phyloP scores from a whole-genome alignment of 2,888 invertebrate species.

The Thereva nobilitata region DNA sequence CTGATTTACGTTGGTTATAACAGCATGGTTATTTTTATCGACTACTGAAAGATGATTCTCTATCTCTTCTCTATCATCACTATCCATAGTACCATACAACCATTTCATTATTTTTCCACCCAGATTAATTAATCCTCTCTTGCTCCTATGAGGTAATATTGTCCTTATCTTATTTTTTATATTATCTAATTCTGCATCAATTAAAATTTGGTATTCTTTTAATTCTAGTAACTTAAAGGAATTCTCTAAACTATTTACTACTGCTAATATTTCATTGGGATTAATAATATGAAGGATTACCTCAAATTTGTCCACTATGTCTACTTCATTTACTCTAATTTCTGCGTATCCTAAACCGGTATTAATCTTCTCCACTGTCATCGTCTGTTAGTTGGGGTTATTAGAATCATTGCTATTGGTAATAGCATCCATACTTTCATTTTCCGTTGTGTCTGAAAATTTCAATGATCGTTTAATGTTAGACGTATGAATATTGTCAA shows the following conservation, averaged over 20 bases:
- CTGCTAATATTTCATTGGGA: slow-evolving; percentile 19
- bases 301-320: slow-evolving; percentile 36
- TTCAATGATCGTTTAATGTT: too few relatives aligned
- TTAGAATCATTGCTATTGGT: background rate
- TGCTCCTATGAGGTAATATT: too few relatives aligned
- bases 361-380: background rate
- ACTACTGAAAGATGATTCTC: slow-evolving; percentile 24
- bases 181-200: too few relatives aligned
- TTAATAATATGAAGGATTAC: slow-evolving; percentile 37
- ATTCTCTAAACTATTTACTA: too few relatives aligned
- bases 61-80: slow-evolving; percentile 19
- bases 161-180: too few relatives aligned
- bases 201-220: too few relatives aligned
- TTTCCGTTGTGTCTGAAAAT: too few relatives aligned
- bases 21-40: slow-evolving; percentile 25
- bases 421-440: background rate
- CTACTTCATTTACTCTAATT: slow-evolving; percentile 34
- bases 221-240: too few relatives aligned
- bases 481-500: slow-evolving; percentile 25
- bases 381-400: background rate
- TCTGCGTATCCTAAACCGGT: slow-evolving; percentile 34
- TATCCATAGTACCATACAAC: slow-evolving; percentile 22
- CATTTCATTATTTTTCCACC: slow-evolving; percentile 32
- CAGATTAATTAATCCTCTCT: slow-evolving; percentile 19
- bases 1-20: background rate